phyloP scores from a whole-genome alignment of 37 sponge, comb jelly and placozoan genomes.

The Tethya wilhelma region DNA sequence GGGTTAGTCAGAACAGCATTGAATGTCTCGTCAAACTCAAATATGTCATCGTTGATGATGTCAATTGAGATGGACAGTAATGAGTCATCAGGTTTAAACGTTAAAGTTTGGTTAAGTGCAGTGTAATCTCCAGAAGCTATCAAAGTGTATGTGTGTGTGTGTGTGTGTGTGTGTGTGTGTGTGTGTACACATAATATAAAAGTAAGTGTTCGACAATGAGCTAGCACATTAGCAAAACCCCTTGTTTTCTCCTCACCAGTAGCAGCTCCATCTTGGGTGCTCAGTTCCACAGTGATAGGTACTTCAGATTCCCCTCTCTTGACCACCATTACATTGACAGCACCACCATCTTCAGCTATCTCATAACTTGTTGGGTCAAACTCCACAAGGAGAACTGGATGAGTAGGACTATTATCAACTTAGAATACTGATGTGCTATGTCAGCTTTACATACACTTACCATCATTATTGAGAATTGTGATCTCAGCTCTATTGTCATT shows the following conservation, averaged over 20 bases:
- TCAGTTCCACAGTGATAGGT: neutral
- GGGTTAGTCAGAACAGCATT: neutral
- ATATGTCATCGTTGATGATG: constrained; percentile 8
- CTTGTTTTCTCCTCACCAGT: neutral
- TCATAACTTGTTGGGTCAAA: constrained; percentile 43
- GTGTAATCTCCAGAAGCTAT: neutral
- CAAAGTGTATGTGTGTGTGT: neutral
- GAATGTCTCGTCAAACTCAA: constrained; percentile 33
- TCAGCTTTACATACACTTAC: neutral
- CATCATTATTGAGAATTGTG: constrained; percentile 1
- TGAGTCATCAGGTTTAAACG: neutral
- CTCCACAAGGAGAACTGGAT: neutral
- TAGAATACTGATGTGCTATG: neutral
- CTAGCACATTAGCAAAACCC: neutral
- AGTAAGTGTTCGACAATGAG: neutral
- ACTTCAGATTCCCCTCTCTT: neutral
- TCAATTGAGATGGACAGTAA: neutral
- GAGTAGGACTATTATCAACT: too few species aligned
- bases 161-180: neutral
- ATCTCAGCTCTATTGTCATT: neutral
- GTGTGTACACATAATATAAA: neutral
- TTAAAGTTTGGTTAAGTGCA: neutral
- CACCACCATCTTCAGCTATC: constrained; percentile 8
- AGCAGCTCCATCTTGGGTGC: constrained; percentile 18
- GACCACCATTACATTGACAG: neutral